phyloP scores from a whole-genome alignment of 2,888 invertebrate species.

The Sipunculus nudus region DNA sequence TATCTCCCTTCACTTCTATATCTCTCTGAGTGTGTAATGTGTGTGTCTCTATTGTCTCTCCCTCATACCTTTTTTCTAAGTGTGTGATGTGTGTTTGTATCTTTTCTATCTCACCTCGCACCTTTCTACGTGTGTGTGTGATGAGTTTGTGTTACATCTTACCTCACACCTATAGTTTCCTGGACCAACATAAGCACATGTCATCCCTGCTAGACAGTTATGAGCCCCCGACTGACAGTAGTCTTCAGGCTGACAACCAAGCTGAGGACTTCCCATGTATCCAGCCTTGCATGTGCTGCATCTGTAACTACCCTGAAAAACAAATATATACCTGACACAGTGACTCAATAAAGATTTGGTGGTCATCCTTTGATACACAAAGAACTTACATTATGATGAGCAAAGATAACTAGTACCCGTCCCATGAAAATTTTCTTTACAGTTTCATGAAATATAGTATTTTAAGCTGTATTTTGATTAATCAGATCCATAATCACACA shows the following conservation, averaged over 20 bases:
- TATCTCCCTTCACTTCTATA: too few species aligned
- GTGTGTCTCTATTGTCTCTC: too few species aligned
- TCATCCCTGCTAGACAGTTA: slow-evolving; percentile 67
- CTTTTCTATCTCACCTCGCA: neutral
- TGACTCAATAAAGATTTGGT: neutral
- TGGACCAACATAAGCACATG: slow-evolving; percentile 71
- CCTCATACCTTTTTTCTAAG: too few species aligned
- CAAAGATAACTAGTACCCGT: too few species aligned
- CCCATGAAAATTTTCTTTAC: too few species aligned
- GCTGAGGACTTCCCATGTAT: slow-evolving; percentile 81
- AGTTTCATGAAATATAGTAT: too few species aligned
- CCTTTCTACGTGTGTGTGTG: neutral
- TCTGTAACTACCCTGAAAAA: slow-evolving; percentile 80
- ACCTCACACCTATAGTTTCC: slow-evolving; percentile 67
- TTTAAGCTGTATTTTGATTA: too few species aligned
- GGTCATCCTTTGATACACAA: neutral
- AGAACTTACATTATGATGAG: too few species aligned
- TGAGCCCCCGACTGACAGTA: slow-evolving; percentile 74
- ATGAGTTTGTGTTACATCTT: slow-evolving; percentile 17
- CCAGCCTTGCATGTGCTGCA: slow-evolving; percentile 84
- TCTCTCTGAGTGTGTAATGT: too few species aligned
- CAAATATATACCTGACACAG: neutral
- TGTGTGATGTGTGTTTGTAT: neutral
- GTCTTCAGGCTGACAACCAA: slow-evolving; percentile 75
- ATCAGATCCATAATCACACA: too few species aligned